Evolutionary conservation across 1,140 invertebrate genomes (phyloP).

Genomic region (Zeugodacus cucurbitae): DNA sequence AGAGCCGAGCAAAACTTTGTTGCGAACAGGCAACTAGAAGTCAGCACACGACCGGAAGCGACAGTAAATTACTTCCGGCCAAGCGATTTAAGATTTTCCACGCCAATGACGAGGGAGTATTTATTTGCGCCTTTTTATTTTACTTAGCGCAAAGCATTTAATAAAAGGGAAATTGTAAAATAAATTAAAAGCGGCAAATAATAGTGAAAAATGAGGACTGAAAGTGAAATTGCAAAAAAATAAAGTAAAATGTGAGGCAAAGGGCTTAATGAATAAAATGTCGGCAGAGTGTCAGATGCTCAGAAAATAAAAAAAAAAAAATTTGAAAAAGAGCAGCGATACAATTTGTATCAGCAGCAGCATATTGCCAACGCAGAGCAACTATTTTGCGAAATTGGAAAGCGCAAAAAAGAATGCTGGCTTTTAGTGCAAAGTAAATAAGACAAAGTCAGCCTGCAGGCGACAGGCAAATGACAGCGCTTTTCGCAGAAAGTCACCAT

Average conservation of each 20-base stretch:
- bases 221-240: background rate
- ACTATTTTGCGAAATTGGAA: background rate
- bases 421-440: background rate
- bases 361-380: background rate
- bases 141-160: background rate
- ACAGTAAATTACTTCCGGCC: slow-evolving; percentile 21
- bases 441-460: background rate
- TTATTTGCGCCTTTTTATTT: background rate
- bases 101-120: background rate
- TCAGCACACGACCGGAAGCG: background rate
- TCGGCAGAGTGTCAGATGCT: background rate
- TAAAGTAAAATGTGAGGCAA: background rate
- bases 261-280: background rate
- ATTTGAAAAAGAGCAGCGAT: background rate
- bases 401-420: background rate
- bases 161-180: slow-evolving; percentile 10
- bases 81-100: slow-evolving; percentile 27
- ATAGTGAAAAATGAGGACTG: background rate
- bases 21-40: background rate
- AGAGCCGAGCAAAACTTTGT: background rate
- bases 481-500: background rate
- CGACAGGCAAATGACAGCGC: background rate
- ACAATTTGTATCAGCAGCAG: background rate
- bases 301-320: background rate
- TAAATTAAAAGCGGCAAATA: slow-evolving; percentile 17